Evolutionary conservation across 2,888 invertebrate genomes (phyloP).

Genomic region (Macroteleia sp.): DNA sequence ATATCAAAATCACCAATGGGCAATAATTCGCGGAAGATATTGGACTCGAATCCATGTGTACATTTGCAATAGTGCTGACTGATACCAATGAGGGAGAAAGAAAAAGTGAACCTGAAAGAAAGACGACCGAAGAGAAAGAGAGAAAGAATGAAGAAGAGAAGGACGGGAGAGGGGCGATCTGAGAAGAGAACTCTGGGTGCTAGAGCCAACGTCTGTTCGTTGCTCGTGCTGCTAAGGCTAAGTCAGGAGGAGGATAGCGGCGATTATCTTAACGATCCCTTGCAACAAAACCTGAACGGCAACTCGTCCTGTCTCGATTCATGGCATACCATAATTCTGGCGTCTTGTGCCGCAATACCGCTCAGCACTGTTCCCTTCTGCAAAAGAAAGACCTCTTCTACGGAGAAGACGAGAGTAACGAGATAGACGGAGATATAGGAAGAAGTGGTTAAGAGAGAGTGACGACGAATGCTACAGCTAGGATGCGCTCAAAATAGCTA

Average conservation of each 20-base stretch:
- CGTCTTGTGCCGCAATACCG: slow-evolving; percentile 46
- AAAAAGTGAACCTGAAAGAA: slow-evolving; percentile 21
- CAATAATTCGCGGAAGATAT: slow-evolving; percentile 31
- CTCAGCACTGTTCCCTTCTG: slow-evolving; percentile 62
- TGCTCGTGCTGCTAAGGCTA: slow-evolving; percentile 74
- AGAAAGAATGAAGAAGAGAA: slow-evolving; percentile 32
- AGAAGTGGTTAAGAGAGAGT: not conserved
- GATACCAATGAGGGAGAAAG: slow-evolving; percentile 31
- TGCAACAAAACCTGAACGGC: slow-evolving; percentile 83
- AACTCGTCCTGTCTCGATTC: slow-evolving; percentile 75
- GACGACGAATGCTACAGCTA: slow-evolving; percentile 40
- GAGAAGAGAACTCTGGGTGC: slow-evolving; percentile 53
- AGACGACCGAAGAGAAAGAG: slow-evolving; percentile 39
- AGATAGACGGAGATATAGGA: slow-evolving; percentile 15
- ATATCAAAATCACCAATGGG: slow-evolving; percentile 8
- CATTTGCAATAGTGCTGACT: slow-evolving; percentile 39
- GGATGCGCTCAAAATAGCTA: slow-evolving; percentile 64
- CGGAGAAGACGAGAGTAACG: slow-evolving; percentile 41
- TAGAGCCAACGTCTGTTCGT: slow-evolving; percentile 52
- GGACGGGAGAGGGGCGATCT: slow-evolving; percentile 15
- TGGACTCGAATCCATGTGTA: slow-evolving; percentile 23
- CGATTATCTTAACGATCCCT: slow-evolving; percentile 84
- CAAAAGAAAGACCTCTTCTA: slow-evolving; percentile 66
- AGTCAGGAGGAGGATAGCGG: slow-evolving; percentile 82
- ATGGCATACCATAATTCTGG: slow-evolving; percentile 55